Evolutionary conservation across 2,888 invertebrate genomes (phyloP), one percentile per base, ranked within the genome.

Genomic region (Lithosia quadra): DNA sequence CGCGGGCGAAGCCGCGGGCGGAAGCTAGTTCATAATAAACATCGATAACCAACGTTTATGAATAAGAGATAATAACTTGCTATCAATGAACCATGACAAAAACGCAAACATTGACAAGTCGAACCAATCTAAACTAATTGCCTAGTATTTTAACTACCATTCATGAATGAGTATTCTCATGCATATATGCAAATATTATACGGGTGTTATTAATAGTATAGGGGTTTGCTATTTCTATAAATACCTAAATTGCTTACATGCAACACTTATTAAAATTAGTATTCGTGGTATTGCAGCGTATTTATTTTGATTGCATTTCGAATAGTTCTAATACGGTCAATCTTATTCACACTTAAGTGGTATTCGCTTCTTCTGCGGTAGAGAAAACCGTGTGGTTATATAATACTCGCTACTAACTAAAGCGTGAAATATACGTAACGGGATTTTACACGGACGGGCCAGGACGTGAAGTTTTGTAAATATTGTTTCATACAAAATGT

Each of bases 181-280:
- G 66, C 69, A 75, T 64, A 49, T 68, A 69, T 71, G 69, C 58
- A 36, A 57, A 34, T 56, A 36, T 57, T 66, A 72, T 81, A 71
- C 77, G 81, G 81, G 80, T 67, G 63, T 71, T 72, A 67, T 68
- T 68, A 61, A 43, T 78, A 58, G 18, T n/a, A 74, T 74, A 63
- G 63, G 74, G 73, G 69, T 65, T 24, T 66, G 56, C 1, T 53
- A 67, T 69, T 58, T 43, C 43, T 64, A 28, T 11, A 62, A 63
- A 53, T 61, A 53, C 63, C 33, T 49, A 33, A 60, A n/a, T 15
- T 21, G 15, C 15, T 36, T 22, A 36, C 60, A 22, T 60, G 13
- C 8, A 34, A 61, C 9, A 21, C 18, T 43, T 18, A 9, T 24
- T 24, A 28, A 15, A 56, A 22, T 28, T 34, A 18, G 33, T 34